Base-by-base conservation (phyloP, 1,140 invertebrate genomes). In the Trachymyrmex septentrionalis region DNA sequence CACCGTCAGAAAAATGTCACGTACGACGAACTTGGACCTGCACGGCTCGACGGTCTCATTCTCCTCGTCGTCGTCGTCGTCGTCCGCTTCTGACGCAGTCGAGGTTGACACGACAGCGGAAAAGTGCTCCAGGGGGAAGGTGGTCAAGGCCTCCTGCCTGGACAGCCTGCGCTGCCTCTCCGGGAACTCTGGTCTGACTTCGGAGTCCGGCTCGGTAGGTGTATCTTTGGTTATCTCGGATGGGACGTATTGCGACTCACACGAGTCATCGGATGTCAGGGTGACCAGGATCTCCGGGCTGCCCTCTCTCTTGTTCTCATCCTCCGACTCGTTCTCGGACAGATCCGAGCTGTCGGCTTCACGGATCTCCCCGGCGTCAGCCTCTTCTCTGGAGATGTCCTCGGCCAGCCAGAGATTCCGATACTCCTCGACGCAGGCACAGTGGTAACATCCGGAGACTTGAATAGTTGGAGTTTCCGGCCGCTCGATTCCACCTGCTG, bases 1-100 rank as follows among this genome's bases (percentile, higher is more conserved):
- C n/a, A 98, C 97, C 19, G 97, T 96, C 1, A 98, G 94, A 92
- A 98, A 98, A 76, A 98, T 97, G 91, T 98, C 97, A 27, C 97
- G 96, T 0, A 97, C 96, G 9, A 96, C 95, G 34, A 95, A 93
- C 81, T 93, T 91, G 14, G 86, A 81, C 53, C 92, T 93, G 30
- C 7, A n/a, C 5, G 75, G 1, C 16, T 94, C 81, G 86, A 94
- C 71, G 90, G 95, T 91, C 88, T 95, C 90, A 92, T 95, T 88
- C 93, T 93, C 53, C 95, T 87, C 96, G 59, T 96, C 96, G 7
- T 96, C 95, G 0, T 95, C 96, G 16, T 95, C 96, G 0, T 90
- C 91, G 0, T 92, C 91, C 14, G 21, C 76, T 38, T 88, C 66
- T 87, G 24, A 76, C 57, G 34, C 34, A 6, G 64, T 50, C 9